These are phyloP conservation scores for Xiphias gladius DNA, from an alignment of 2,113 vertebrate species.

Conservation along the genomic window DNA sequence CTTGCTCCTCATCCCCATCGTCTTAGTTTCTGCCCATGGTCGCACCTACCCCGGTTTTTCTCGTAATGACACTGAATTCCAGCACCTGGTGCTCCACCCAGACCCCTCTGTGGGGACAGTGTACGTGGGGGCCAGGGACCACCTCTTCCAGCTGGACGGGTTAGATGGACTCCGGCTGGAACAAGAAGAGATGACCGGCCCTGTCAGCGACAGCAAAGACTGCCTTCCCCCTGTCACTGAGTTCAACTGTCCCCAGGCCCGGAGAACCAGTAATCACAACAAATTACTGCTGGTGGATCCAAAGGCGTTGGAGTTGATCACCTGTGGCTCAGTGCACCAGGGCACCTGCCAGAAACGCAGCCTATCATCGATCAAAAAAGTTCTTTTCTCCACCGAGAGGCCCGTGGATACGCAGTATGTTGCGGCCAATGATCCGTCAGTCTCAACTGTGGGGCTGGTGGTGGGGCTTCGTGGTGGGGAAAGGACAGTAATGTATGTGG, in stretches of 20 bases:
- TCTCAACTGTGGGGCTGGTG: conserved; percentile 93
- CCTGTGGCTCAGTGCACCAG: conserved; percentile 95
- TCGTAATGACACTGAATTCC: conserved; percentile 88
- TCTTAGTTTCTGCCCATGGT: conserved; percentile 56
- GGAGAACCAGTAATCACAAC: conserved; percentile 91
- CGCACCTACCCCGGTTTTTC: conserved; percentile 86
- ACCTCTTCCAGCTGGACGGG: conserved; percentile 92
- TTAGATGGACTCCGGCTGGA: conserved; percentile 84
- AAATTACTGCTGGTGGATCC: conserved; percentile 92
- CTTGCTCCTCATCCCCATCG: conserved; percentile 79
- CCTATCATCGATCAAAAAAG: conserved; percentile 80
- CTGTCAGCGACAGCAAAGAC: conserved; percentile 93
- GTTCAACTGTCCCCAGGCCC: conserved; percentile 91
- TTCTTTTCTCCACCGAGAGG: conserved; percentile 90
- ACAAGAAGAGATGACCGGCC: conserved; percentile 88
- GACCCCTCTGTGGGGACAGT: conserved; percentile 89
- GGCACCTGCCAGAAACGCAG: conserved; percentile 95
- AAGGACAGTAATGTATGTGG: conserved; percentile 93
- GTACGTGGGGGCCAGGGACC: conserved; percentile 93
- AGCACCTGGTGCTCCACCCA: conserved; percentile 92
- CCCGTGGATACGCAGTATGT: conserved; percentile 97
- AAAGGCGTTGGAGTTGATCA: conserved; percentile 87
- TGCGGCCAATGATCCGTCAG: conserved; percentile 92
- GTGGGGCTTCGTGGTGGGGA: conserved; percentile 84
- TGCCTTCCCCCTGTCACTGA: conserved; percentile 92